Evolutionary conservation across 2,797 vertebrate genomes (phyloP).

Genomic region (Prunella strophiata): DNA sequence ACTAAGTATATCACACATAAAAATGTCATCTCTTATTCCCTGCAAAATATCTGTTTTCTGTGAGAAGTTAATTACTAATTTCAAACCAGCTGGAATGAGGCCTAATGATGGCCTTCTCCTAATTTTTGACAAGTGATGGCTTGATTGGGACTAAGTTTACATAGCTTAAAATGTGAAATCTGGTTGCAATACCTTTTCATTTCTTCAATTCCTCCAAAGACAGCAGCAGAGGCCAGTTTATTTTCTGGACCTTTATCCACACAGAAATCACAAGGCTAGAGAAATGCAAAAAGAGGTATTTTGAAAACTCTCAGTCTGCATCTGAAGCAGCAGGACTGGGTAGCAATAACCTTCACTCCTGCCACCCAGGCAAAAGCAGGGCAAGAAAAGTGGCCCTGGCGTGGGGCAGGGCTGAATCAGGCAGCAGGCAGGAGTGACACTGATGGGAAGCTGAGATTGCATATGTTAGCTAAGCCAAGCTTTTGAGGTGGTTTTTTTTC

Average conservation of each 20-base stretch:
- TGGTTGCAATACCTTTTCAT: conserved; percentile 19
- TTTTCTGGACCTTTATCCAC: not conserved
- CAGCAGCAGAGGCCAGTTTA: not conserved
- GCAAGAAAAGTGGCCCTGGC: not conserved
- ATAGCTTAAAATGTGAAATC: conserved; percentile 31
- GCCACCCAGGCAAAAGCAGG: not conserved
- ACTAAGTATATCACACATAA: conserved; percentile 19
- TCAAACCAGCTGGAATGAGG: conserved; percentile 56
- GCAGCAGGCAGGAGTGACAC: not conserved
- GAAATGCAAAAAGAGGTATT: not conserved
- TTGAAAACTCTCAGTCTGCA: not conserved
- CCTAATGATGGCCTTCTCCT: conserved; percentile 63
- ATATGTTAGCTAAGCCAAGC: not conserved
- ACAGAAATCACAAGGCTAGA: not conserved
- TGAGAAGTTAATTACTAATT: conserved; percentile 68
- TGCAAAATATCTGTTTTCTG: conserved; percentile 61
- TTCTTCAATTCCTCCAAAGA: conserved; percentile 18
- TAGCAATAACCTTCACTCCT: not conserved
- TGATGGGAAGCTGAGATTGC: not conserved
- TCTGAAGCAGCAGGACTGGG: not conserved
- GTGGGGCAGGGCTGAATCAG: not conserved
- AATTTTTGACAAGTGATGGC: conserved; percentile 61
- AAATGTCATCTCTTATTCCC: conserved; percentile 50
- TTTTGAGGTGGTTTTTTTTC: not conserved
- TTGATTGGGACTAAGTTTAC: conserved; percentile 52